Evolutionary conservation across 2,888 invertebrate species (phyloP), one percentile per base, ranked within the genome.

Genomic region (Uropetala carovei): DNA sequence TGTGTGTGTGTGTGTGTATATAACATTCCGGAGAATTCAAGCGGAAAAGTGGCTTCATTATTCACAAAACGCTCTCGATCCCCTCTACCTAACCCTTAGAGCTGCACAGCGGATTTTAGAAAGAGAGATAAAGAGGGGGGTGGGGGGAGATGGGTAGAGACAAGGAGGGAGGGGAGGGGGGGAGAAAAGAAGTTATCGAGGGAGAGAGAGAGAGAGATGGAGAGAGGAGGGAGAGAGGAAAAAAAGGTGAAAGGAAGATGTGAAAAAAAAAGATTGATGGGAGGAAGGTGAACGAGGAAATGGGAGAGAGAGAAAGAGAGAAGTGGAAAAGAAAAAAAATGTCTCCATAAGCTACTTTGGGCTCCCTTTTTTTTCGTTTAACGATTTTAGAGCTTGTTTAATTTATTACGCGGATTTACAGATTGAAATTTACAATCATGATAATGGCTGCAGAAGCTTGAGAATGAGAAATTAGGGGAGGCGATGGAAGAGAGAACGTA

Each of bases 11-110:
- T 18, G 82, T 43, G 56, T 30, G 10, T 7, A 11, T 43, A 13
- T 57, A 57, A 43, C 83, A 83, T 57, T 83, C n/a, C 57, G 14
- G n/a, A 57, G 83, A 43, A 56, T 83, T 83, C 83, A 43, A 57
- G 11, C 83, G 83, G 57, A 83, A 83, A 83, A 83, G 83, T 83
- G 83, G 83, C 83, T 83, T 83, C 83, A 83, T 83, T 83, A 83
- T 83, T 83, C 83, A 83, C 43, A 91, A 68, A 91, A 89, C 68
- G 18, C 43, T n/a, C 68, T 18, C 68, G 10, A n/a, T 14, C 60
- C 68, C 18, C n/a, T 64, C 57, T 68, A 43, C 7, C 57, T 22
- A 30, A 27, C 59, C 89, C 59, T 43, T 64, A 89, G 59, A 30
- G 56, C 57, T 56, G 27, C 81, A 30, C 68, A 43, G 27, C 10